These are phyloP conservation scores for Epinephelus cyanopodus DNA, from an alignment of 2,113 vertebrate genomes.

Conservation along the genomic window DNA sequence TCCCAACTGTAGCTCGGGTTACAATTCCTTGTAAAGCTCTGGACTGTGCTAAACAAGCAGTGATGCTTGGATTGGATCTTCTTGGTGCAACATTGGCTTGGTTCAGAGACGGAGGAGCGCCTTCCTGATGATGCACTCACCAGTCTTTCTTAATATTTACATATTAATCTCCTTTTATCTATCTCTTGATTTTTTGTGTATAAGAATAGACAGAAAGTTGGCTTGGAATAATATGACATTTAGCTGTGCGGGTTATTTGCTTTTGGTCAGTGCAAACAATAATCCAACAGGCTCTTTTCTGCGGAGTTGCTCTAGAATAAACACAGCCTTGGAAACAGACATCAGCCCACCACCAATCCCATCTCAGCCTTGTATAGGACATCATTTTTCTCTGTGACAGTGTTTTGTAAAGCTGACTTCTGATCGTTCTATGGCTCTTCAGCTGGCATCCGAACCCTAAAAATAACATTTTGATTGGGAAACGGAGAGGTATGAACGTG, in stretches of 20 bases:
- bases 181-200: slow-evolving; percentile 38
- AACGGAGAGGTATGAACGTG: slow-evolving; percentile 53
- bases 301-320: slow-evolving; percentile 69
- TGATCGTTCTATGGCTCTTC: slow-evolving; percentile 65
- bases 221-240: slow-evolving; percentile 61
- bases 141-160: slow-evolving; percentile 50
- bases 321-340: slow-evolving; percentile 75
- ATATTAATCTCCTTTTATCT: slow-evolving; percentile 53
- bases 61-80: slow-evolving; percentile 33
- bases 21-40: slow-evolving; percentile 66
- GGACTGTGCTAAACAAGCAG: slow-evolving; percentile 57
- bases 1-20: slow-evolving; percentile 64
- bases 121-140: slow-evolving; percentile 32
- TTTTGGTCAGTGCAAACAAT: slow-evolving; percentile 73
- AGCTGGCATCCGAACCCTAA: slow-evolving; percentile 61
- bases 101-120: slow-evolving; percentile 24
- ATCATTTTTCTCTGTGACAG: slow-evolving; percentile 76
- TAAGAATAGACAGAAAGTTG: slow-evolving; percentile 57
- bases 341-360: slow-evolving; percentile 48
- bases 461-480: slow-evolving; percentile 76
- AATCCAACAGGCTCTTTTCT: slow-evolving; percentile 67
- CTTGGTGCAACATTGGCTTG: slow-evolving; percentile 36
- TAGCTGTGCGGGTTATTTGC: slow-evolving; percentile 69
- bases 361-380: slow-evolving; percentile 60
- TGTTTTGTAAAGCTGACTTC: slow-evolving; percentile 75